Conservation (phyloP, 2,888 invertebrate species). For the Aphidius colemani region DNA sequence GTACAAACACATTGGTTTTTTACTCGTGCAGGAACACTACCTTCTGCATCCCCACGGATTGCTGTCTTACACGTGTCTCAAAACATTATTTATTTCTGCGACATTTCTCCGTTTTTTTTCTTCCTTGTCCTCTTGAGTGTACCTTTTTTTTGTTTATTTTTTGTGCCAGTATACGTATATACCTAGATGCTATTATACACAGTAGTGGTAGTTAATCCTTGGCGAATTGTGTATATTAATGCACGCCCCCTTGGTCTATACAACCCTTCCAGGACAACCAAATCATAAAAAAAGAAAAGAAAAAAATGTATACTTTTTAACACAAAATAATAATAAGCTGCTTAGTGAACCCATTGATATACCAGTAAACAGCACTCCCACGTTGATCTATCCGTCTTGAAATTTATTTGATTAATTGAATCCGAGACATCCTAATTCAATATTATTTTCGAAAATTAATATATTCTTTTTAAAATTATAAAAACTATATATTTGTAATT, state of each 20-base stretch:
- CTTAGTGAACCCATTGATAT: constrained; percentile 50
- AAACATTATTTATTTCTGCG: constrained; percentile 5
- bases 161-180: not conserved
- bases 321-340: constrained; percentile 49
- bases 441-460: no score
- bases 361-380: constrained; percentile 53
- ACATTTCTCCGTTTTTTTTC: constrained; percentile 14
- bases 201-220: not conserved
- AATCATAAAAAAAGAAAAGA: no score
- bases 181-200: no score
- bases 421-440: no score
- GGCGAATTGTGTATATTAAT: constrained; percentile 11
- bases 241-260: constrained; percentile 3
- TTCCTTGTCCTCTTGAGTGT: not conserved
- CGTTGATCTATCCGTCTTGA: constrained; percentile 28
- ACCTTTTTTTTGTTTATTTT: constrained; percentile 10
- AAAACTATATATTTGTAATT: no score
- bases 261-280: constrained; percentile 1
- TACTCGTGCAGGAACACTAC: constrained; percentile 9
- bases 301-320: not conserved
- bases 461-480: no score
- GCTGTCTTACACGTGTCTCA: constrained; percentile 12
- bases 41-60: not conserved
- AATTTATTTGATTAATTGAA: not conserved
- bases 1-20: constrained; percentile 32